phyloP scores from a whole-genome alignment of 2,113 vertebrate genomes.

The Neotoma lepida region DNA sequence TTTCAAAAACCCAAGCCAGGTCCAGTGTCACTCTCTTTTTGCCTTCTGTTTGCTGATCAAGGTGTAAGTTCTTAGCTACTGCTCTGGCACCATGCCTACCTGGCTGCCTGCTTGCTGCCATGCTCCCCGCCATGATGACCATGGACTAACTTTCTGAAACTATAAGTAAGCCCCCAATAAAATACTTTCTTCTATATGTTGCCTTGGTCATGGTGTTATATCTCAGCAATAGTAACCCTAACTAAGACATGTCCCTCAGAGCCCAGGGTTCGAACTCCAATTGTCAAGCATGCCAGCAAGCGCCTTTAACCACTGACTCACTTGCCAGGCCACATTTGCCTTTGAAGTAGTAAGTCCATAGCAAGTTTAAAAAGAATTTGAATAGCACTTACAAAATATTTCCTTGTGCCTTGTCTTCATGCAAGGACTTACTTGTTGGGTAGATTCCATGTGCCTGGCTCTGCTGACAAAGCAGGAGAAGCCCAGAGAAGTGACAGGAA shows the following conservation, averaged over 20 bases:
- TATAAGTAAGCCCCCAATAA: background rate
- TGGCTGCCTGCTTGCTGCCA: too few species aligned
- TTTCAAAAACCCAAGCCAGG: background rate
- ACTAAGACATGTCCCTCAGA: background rate
- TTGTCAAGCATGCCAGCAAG: background rate
- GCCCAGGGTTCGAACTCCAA: background rate
- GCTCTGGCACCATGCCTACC: background rate
- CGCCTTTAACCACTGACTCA: background rate
- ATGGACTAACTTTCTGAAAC: background rate
- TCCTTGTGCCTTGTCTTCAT: background rate
- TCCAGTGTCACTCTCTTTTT: background rate
- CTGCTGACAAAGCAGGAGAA: background rate
- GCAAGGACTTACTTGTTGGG: background rate
- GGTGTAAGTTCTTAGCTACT: background rate
- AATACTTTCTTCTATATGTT: background rate
- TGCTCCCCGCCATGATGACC: background rate
- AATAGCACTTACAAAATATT: background rate
- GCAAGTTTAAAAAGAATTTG: background rate
- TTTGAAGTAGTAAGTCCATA: background rate
- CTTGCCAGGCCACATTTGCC: background rate
- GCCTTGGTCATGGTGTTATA: background rate
- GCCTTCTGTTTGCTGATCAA: background rate
- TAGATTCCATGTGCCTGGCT: fast-evolving
- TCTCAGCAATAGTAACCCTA: background rate
- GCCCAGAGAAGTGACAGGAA: background rate